Evolutionary conservation across 2,113 vertebrate genomes (phyloP), one percentile per base, ranked within the genome.

Genomic region (Hippocampus abdominalis): DNA sequence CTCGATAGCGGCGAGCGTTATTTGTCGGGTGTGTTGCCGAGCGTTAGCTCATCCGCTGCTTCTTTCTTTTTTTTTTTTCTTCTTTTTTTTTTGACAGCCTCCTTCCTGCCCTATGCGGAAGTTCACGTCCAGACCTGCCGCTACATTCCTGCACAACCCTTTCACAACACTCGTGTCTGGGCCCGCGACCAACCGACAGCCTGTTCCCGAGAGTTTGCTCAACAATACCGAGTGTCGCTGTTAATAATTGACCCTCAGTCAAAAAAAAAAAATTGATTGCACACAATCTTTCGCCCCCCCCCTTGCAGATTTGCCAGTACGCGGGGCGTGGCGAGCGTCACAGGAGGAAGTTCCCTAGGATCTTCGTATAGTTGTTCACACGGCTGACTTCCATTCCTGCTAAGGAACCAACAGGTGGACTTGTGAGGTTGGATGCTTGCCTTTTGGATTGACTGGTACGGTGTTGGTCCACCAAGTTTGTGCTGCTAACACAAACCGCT

Each of bases 71-170:
- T 27, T 48, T 53, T 67, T 12, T 4, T 32, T 32, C n/a, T 57
- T 57, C 11, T 49, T 32, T 46, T 32, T 29, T 48, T 53, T 67
- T 12, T 23, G 18, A 39, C 32, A 39, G 11, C 21, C 51, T 53
- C 25, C 51, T 68, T 56, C 66, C 51, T 56, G 51, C 66, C 51
- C 20, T 40, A 68, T 68, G 66, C 66, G 66, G 66, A 68, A 54
- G 66, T 68, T 56, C 51, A 68, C 49, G 66, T 68, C 32, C 51
- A 53, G 51, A 56, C 66, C 66, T 56, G 66, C 36, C 27, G 57
- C 16, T 16, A 29, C 23, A 15, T 62, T 16, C 64, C 64, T 51
- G 65, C 25, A 21, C 48, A 8, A 40, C 21, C 13, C 66, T 67
- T 67, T 67, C 66, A 53, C 66, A 56, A 56, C 46, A 10, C 21